phyloP scores from a whole-genome alignment of 2,797 vertebrate genomes.

The Sciurus vulgaris region DNA sequence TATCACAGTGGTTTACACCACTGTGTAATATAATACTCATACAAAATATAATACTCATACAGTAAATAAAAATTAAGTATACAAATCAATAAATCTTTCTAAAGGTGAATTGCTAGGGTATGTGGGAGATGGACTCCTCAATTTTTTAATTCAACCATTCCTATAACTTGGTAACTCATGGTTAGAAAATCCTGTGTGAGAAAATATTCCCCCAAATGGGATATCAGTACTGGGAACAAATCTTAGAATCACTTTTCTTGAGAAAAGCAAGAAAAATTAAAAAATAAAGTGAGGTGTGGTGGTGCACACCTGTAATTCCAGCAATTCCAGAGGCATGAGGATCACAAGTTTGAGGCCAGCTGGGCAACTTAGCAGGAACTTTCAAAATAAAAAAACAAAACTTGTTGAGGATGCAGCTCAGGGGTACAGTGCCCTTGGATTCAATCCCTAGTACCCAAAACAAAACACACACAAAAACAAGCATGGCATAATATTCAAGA shows the following conservation, averaged over 20 bases:
- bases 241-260: neutral
- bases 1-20: neutral
- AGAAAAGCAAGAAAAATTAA: neutral
- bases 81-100: neutral
- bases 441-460: too few relatives aligned
- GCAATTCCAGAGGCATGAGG: too few relatives aligned
- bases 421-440: too few relatives aligned
- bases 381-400: too few relatives aligned
- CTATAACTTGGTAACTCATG: neutral
- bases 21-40: too few relatives aligned
- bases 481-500: neutral
- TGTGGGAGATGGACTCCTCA: neutral
- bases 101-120: neutral
- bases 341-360: too few relatives aligned
- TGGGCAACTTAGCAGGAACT: too few relatives aligned
- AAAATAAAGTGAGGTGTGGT: neutral
- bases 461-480: neutral
- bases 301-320: too few relatives aligned
- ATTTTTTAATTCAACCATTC: neutral
- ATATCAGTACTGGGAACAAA: neutral
- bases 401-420: too few relatives aligned
- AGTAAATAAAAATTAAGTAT: neutral
- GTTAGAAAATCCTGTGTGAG: neutral
- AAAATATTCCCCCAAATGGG: neutral
- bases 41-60: neutral